A percentile compares a stretch with the other conserved stretches of the same genome.
Evolutionary conservation across 2,113 vertebrate species (phyloP).

Genomic region (Cochlearius cochlearius): DNA sequence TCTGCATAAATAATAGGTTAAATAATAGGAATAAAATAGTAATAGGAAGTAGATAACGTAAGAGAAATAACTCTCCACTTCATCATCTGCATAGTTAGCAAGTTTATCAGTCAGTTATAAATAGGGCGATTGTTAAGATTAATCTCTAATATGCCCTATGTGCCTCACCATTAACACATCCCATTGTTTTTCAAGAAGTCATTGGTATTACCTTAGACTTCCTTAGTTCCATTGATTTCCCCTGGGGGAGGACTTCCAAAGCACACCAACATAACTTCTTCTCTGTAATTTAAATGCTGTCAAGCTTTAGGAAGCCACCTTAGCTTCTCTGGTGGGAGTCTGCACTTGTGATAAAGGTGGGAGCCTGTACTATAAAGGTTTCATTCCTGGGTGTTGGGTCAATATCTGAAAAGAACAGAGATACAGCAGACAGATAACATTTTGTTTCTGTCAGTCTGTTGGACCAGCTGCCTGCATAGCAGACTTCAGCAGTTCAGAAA

Average conservation of each 20-base stretch:
- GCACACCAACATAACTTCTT: not conserved
- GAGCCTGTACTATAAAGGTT: not conserved
- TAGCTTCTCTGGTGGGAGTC: not conserved
- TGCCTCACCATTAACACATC: not conserved
- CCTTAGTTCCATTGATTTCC: not conserved
- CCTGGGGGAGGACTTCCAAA: not conserved
- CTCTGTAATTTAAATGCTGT: not conserved
- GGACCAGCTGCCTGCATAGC: not conserved
- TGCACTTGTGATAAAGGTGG: not conserved
- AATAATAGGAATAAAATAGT: not conserved
- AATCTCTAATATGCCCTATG: accelerated
- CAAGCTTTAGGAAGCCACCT: not conserved
- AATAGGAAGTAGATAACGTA: not conserved
- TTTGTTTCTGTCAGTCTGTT: not conserved
- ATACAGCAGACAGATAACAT: not conserved
- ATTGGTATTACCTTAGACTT: not conserved
- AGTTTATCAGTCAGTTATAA: not conserved
- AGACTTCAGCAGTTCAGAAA: not conserved
- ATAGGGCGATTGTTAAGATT: not conserved
- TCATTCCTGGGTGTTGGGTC: not conserved
- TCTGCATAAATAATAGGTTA: not conserved
- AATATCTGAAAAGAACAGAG: not conserved
- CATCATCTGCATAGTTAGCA: not conserved
- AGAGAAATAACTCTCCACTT: not conserved
- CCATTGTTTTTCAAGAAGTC: not conserved